Evolutionary conservation across 2,888 invertebrate species (phyloP), one percentile per base, ranked within the genome.

Genomic region (Pseudococcus longispinus): DNA sequence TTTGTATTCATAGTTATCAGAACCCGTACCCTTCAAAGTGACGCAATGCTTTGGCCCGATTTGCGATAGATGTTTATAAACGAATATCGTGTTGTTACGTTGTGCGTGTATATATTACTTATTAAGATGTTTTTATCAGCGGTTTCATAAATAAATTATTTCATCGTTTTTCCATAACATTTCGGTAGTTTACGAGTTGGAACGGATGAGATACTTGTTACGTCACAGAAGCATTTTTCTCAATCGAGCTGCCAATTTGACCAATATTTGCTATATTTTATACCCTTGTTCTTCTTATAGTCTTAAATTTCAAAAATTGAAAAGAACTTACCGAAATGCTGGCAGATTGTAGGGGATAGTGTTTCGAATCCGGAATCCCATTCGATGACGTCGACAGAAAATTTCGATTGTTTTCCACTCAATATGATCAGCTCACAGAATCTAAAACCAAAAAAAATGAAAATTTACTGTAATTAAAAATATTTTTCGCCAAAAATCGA

Each of bases 61-160:
- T 65, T 55, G 55, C 55, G 55, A 60, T 60, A 70, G 15, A 70
- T 70, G 70, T 70, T 70, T 70, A 29, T 70, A 70, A 70, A 70
- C 70, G 29, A 70, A 18, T 26, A 37, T 37, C 37, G 37, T 37
- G 65, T 32, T 70, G 70, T 70, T 70, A 70, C 32, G 5, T 70
- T 70, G 32, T 70, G 29, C 18, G 20, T 70, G 60, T 60, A 60
- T 9, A 23, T 70, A 70, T 70, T 65, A 65, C 65, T 26, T 65
- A 70, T 29, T 70, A 70, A 32, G 15, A 70, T 70, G 70, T 70
- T 70, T 70, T 70, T 70, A 70, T 70, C 29, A 70, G 70, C 70
- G 18, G 23, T 70, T 70, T 70, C 29, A 70, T 70, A 70, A 70
- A 70, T 70, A 29, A 70, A 70, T 70, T 32, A 70, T 70, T 70